Evolutionary conservation across 2,888 invertebrate genomes (phyloP).

Genomic region (Cephus pulcher): DNA sequence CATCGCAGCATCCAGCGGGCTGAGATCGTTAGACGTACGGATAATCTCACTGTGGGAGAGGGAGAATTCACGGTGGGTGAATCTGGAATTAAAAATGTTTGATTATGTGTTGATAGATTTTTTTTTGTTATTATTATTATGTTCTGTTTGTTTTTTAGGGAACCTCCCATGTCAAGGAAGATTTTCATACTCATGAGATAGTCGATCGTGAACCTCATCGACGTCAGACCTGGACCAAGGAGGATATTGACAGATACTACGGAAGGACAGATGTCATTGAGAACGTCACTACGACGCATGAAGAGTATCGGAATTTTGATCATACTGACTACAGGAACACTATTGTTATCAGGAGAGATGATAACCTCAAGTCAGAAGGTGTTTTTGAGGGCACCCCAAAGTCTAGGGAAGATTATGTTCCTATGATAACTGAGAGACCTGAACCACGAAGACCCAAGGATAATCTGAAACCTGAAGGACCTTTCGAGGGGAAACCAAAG

Average conservation of each 20-base stretch:
- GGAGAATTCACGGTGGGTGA: slow-evolving; percentile 68
- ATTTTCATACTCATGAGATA: slow-evolving; percentile 56
- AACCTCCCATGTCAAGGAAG: slow-evolving; percentile 60
- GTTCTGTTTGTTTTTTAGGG: slow-evolving; percentile 39
- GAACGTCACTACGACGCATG: slow-evolving; percentile 79
- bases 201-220: slow-evolving; percentile 66
- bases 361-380: slow-evolving; percentile 50
- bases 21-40: slow-evolving; percentile 72
- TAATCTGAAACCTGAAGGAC: slow-evolving; percentile 68
- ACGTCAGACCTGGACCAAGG: slow-evolving; percentile 79
- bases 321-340: slow-evolving; percentile 68
- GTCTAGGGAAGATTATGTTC: slow-evolving; percentile 24
- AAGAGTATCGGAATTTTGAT: slow-evolving; percentile 75
- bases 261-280: slow-evolving; percentile 67
- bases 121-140: too few species aligned
- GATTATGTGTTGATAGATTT: too few species aligned
- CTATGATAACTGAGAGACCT: slow-evolving; percentile 36
- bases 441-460: slow-evolving; percentile 65
- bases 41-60: slow-evolving; percentile 76
- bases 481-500: slow-evolving; percentile 70
- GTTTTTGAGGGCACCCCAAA: slow-evolving; percentile 27
- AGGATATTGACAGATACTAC: slow-evolving; percentile 68
- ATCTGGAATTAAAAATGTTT: too few species aligned
- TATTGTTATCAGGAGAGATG: slow-evolving; percentile 41
- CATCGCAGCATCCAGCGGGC: slow-evolving; percentile 72